Percentiles rank a stretch among this genome's conserved stretches.
These are phyloP conservation scores for Eutrigla gurnardus DNA, from an alignment of 2,797 vertebrate genomes.

Conservation along the genomic window DNA sequence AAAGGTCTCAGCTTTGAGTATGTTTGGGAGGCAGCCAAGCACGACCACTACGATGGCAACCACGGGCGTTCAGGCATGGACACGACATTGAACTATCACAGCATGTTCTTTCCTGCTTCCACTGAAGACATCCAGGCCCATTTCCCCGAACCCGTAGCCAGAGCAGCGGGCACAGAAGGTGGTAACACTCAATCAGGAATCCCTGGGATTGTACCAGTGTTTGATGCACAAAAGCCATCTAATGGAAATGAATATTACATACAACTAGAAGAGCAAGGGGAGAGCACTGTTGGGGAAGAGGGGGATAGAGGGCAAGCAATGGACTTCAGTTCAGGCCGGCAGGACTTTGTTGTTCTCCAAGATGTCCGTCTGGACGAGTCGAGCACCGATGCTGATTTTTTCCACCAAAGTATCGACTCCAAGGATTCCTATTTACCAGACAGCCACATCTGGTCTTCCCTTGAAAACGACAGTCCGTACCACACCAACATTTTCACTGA, in stretches of 20 bases:
- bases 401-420: slow-evolving; percentile 89
- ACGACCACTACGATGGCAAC: slow-evolving; percentile 91
- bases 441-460: slow-evolving; percentile 84
- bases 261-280: slow-evolving; percentile 92
- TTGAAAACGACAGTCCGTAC: slow-evolving; percentile 90
- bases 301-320: slow-evolving; percentile 72
- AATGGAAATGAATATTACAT: slow-evolving; percentile 95
- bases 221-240: slow-evolving; percentile 92
- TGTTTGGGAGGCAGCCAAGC: slow-evolving; percentile 97
- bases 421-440: slow-evolving; percentile 87
- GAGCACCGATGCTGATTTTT: slow-evolving; percentile 91
- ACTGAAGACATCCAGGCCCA: slow-evolving; percentile 91
- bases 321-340: slow-evolving; percentile 71
- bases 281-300: slow-evolving; percentile 83
- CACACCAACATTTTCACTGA: slow-evolving; percentile 88
- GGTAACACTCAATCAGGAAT: slow-evolving; percentile 78
- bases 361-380: slow-evolving; percentile 90
- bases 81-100: slow-evolving; percentile 91
- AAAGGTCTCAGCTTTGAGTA: slow-evolving; percentile 98
- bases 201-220: slow-evolving; percentile 92
- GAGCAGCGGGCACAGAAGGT: slow-evolving; percentile 73
- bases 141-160: slow-evolving; percentile 83
- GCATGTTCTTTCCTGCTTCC: slow-evolving; percentile 93
- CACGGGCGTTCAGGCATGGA: slow-evolving; percentile 84
- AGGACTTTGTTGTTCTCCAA: slow-evolving; percentile 85